These are phyloP conservation scores for Calephelis virginiensis DNA, from an alignment of 1,140 invertebrate genomes.

Conservation along the genomic window DNA sequence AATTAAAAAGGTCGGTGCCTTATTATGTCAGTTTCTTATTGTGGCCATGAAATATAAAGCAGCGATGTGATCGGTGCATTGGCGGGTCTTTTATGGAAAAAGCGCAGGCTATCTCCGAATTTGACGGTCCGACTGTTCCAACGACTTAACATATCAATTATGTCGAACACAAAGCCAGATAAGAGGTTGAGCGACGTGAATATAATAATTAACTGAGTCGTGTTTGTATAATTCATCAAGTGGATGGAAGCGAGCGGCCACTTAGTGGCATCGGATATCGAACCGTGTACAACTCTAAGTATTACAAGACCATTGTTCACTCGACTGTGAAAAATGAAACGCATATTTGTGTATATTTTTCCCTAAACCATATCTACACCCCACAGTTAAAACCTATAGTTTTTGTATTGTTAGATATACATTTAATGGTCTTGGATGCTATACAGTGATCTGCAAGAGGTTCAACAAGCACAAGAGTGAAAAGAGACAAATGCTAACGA, in stretches of 20 bases:
- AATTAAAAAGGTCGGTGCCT: conserved; percentile 24
- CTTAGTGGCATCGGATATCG: conserved; percentile 60
- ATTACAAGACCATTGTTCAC: background rate
- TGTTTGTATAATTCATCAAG: conserved; percentile 76
- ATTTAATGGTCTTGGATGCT: too few species aligned
- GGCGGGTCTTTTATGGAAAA: conserved; percentile 44
- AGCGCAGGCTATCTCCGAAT: conserved; percentile 43
- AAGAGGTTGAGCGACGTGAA: conserved; percentile 71
- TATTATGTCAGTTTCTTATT: conserved; percentile 65
- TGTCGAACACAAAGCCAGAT: conserved; percentile 71
- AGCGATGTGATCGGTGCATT: conserved; percentile 30
- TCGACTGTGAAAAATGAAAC: too few species aligned
- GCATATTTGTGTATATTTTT: too few species aligned
- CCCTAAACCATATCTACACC: too few species aligned
- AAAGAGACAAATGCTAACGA: too few species aligned
- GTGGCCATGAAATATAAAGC: conserved; percentile 49
- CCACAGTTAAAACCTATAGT: too few species aligned
- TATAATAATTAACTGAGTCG: conserved; percentile 77
- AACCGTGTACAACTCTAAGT: conserved; percentile 34
- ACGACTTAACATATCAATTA: conserved; percentile 76
- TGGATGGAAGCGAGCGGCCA: conserved; percentile 55
- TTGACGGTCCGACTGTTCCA: conserved; percentile 69
- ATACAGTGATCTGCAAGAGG: too few species aligned
- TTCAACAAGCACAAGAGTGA: too few species aligned
- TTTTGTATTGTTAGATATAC: too few species aligned